phyloP scores from a whole-genome alignment of 2,888 invertebrate species.

The Lasioglossum oenotherae region DNA sequence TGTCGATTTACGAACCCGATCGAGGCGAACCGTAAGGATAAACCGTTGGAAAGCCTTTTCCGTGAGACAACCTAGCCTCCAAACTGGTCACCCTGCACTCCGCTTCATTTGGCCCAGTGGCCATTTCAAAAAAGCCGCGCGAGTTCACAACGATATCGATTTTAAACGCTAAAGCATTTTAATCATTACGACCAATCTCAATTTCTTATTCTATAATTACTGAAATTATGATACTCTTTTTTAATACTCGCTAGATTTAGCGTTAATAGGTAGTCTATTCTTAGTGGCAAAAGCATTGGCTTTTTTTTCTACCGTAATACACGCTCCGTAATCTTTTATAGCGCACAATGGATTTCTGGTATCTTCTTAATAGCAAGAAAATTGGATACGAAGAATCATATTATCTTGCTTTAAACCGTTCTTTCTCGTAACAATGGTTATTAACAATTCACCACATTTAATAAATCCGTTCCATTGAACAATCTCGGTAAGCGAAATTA shows the following conservation, averaged over 20 bases:
- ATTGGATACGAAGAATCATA: neutral
- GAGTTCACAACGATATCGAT: neutral
- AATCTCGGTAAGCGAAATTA: neutral
- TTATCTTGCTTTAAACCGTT: neutral
- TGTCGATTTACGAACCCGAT: conserved; percentile 55
- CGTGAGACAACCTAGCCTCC: conserved; percentile 43
- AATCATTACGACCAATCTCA: too few species aligned
- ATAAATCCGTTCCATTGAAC: neutral
- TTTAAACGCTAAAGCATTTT: too few species aligned
- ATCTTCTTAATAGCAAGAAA: neutral
- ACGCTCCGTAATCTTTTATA: too few species aligned
- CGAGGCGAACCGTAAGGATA: conserved; percentile 58
- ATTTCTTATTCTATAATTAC: too few species aligned
- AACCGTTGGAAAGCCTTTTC: conserved; percentile 62
- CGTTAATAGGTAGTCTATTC: too few species aligned
- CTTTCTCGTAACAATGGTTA: neutral
- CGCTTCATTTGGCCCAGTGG: neutral
- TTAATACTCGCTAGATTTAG: too few species aligned
- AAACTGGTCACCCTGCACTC: conserved; percentile 5
- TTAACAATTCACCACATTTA: neutral
- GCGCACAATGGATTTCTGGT: neutral
- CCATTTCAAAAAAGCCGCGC: neutral
- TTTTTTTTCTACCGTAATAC: too few species aligned
- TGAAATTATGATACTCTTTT: too few species aligned
- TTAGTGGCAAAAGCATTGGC: too few species aligned